Conservation (phyloP, 2,888 invertebrate genomes). For the Eupeodes luniger region DNA sequence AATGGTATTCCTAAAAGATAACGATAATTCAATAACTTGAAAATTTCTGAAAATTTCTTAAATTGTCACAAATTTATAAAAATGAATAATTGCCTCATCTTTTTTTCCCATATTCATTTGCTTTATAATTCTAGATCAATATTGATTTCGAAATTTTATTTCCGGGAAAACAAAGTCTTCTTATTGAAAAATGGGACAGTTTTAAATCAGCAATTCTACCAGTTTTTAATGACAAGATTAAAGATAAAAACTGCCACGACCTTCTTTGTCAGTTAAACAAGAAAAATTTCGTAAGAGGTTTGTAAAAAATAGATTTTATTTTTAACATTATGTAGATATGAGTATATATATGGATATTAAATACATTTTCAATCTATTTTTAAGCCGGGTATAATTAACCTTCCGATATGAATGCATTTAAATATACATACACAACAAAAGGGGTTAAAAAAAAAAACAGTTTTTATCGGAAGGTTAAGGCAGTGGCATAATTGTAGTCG, state of each 20-base stretch:
- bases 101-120: conserved; percentile 1
- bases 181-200: conserved; percentile 16
- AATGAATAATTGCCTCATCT: background rate
- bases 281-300: conserved; percentile 9
- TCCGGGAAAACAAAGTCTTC: conserved; percentile 10
- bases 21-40: too few relatives aligned
- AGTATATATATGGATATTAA: background rate
- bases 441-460: too few relatives aligned
- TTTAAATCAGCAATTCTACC: conserved; percentile 17
- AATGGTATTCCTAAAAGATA: too few relatives aligned
- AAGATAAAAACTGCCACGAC: conserved; percentile 10
- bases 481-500: too few relatives aligned
- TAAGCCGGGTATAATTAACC: background rate
- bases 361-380: background rate
- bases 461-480: too few relatives aligned
- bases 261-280: conserved; percentile 15
- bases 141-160: conserved; percentile 19
- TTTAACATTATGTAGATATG: background rate
- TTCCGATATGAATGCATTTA: too few relatives aligned
- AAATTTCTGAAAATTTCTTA: too few relatives aligned
- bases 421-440: too few relatives aligned
- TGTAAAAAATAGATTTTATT: background rate
- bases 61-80: background rate
- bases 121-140: conserved; percentile 23
- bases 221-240: conserved; percentile 17